Evolutionary conservation across 2,888 invertebrate species (phyloP).

Genomic region (Kuschelorhynchus macadamiae): DNA sequence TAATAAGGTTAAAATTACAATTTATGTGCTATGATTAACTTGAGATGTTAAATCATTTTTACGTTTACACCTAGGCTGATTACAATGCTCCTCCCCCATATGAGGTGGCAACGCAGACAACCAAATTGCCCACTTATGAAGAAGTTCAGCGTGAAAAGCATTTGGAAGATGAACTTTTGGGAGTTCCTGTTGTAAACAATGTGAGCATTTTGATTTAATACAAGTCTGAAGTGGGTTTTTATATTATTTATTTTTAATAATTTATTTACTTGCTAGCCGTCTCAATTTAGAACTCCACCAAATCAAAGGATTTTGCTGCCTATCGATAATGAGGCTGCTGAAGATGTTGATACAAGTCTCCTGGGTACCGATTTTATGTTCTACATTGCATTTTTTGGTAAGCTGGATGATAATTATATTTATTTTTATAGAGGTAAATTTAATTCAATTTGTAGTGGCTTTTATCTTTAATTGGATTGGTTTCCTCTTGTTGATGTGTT

Average conservation of each 20-base stretch:
- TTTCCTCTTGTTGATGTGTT: constrained; percentile 91
- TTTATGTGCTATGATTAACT: no score
- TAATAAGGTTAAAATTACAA: no score
- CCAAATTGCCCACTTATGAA: constrained; percentile 90
- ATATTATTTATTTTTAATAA: constrained; percentile 11
- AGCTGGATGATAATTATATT: constrained; percentile 55
- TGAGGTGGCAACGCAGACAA: constrained; percentile 82
- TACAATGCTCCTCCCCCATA: constrained; percentile 92
- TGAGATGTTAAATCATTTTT: no score
- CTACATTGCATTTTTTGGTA: constrained; percentile 90
- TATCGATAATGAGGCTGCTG: constrained; percentile 81
- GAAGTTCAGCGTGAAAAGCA: constrained; percentile 92
- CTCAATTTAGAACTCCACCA: constrained; percentile 59
- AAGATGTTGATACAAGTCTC: constrained; percentile 84
- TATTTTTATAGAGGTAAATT: no score
- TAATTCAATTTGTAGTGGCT: constrained; percentile 78
- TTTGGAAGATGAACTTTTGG: constrained; percentile 70
- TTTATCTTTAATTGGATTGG: constrained; percentile 98
- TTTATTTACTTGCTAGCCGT: constrained; percentile 54
- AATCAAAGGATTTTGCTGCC: constrained; percentile 73
- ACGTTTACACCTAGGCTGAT: constrained; percentile 72
- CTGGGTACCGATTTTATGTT: constrained; percentile 96
- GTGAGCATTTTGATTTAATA: constrained; percentile 20
- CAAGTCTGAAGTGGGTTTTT: no score
- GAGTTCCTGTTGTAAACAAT: constrained; percentile 38